These are phyloP conservation scores for Salvator merianae DNA, from an alignment of 2,113 vertebrate species.

Conservation along the genomic window DNA sequence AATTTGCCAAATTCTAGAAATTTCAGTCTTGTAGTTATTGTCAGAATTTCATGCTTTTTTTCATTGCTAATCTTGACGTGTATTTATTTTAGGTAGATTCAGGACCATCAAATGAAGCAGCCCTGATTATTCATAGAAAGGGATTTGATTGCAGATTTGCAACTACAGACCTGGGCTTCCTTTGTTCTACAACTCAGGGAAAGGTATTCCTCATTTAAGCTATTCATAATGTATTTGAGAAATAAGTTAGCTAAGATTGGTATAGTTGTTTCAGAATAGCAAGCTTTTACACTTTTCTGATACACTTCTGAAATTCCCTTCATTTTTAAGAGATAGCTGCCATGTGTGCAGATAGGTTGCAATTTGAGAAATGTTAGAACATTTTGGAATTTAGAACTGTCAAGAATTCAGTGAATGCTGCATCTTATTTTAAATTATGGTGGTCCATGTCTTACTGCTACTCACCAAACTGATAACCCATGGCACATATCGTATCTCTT, in stretches of 20 bases:
- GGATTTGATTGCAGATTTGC: constrained; percentile 88
- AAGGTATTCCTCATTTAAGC: constrained; percentile 76
- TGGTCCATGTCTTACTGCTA: no score
- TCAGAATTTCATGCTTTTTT: not conserved
- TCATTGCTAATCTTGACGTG: not conserved
- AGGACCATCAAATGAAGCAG: constrained; percentile 83
- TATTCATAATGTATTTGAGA: not conserved
- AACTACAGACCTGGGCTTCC: constrained; percentile 69
- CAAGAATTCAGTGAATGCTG: not conserved
- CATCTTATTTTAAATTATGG: not conserved
- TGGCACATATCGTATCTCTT: no score
- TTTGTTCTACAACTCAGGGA: constrained; percentile 84
- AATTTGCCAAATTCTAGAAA: constrained; percentile 1
- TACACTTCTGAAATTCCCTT: not conserved
- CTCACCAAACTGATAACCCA: not conserved
- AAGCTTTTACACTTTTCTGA: not conserved
- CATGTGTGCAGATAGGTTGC: not conserved
- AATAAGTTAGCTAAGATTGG: not conserved
- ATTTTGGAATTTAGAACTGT: not conserved
- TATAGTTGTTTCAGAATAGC: not conserved
- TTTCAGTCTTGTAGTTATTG: not conserved
- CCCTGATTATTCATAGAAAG: constrained; percentile 90
- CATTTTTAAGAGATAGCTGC: not conserved
- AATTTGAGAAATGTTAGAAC: not conserved
- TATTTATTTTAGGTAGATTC: constrained; percentile 63